A percentile compares a stretch with the other conserved stretches of the same genome.
These are phyloP conservation scores for Cranoglanis bouderius DNA, from an alignment of 2,113 vertebrate species.

Conservation along the genomic window DNA sequence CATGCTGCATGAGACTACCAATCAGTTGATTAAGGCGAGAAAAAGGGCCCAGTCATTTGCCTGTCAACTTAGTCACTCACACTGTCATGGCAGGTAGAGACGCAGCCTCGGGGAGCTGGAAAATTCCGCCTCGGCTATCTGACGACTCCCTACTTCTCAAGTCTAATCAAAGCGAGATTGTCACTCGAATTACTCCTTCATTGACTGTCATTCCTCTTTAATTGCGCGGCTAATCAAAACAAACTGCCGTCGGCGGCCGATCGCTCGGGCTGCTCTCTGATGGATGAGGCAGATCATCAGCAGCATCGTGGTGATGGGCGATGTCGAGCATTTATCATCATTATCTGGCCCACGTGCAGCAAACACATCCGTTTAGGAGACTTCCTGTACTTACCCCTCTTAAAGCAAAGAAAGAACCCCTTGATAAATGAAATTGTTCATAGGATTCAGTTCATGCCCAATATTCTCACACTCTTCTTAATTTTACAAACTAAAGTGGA, in stretches of 20 bases:
- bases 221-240: conserved; percentile 73
- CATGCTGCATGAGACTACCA: conserved; percentile 48
- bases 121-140: conserved; percentile 38
- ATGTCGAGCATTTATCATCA: conserved; percentile 57
- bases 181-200: conserved; percentile 70
- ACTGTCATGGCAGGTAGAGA: conserved; percentile 31
- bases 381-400: conserved; percentile 37
- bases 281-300: conserved; percentile 65
- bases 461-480: not conserved
- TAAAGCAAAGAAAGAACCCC: not conserved
- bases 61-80: conserved; percentile 41
- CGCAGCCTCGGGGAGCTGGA: conserved; percentile 18
- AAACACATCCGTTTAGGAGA: conserved; percentile 15
- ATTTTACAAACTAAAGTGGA: not conserved
- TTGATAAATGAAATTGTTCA: too few relatives aligned
- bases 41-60: conserved; percentile 51
- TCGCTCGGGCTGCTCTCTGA: conserved; percentile 54
- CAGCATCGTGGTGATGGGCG: conserved; percentile 23
- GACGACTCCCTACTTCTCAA: conserved; percentile 56
- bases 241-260: conserved; percentile 65
- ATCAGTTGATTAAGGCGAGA: conserved; percentile 43
- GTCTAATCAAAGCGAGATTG: conserved; percentile 63
- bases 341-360: conserved; percentile 46
- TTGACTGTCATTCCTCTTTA: conserved; percentile 70
- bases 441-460: not conserved